Percentiles rank a stretch among this genome's conserved stretches.
phyloP scores from a whole-genome alignment of 2,797 vertebrate genomes.

The Xenops minutus region DNA sequence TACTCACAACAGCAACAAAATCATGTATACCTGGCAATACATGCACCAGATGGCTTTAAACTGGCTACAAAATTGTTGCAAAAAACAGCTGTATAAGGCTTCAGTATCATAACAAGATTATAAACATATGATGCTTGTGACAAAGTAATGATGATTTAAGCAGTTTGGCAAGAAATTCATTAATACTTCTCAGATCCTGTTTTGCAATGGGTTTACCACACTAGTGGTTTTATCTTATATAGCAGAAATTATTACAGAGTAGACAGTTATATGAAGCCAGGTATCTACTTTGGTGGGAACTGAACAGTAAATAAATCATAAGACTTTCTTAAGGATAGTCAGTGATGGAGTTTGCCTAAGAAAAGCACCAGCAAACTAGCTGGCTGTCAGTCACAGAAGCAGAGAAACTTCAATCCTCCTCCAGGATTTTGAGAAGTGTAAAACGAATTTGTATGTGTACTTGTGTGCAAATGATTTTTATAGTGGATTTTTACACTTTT shows the following conservation, averaged over 20 bases:
- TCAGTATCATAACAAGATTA: background rate
- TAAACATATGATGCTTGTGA: conserved; percentile 2
- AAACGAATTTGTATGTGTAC: background rate
- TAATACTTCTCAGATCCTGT: background rate
- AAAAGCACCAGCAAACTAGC: background rate
- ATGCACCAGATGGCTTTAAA: background rate
- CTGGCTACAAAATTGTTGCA: background rate
- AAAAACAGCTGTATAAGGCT: background rate
- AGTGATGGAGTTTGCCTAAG: background rate
- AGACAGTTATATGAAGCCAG: background rate
- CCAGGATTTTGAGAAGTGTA: background rate
- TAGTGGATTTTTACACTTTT: background rate
- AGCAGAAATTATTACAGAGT: background rate
- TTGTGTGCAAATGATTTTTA: background rate
- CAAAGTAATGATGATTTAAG: background rate
- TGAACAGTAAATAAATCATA: background rate
- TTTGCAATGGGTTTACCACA: conserved; percentile 8
- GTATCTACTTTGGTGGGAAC: background rate
- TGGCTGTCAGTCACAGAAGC: background rate
- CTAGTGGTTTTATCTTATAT: background rate
- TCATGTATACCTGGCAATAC: background rate
- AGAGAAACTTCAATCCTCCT: background rate
- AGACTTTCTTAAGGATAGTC: background rate
- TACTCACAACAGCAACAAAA: background rate
- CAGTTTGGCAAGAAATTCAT: conserved; percentile 1